Evolutionary conservation across 2,797 vertebrate species (phyloP), one percentile per base, ranked within the genome.

Genomic region (Peromyscus nudipes): DNA sequence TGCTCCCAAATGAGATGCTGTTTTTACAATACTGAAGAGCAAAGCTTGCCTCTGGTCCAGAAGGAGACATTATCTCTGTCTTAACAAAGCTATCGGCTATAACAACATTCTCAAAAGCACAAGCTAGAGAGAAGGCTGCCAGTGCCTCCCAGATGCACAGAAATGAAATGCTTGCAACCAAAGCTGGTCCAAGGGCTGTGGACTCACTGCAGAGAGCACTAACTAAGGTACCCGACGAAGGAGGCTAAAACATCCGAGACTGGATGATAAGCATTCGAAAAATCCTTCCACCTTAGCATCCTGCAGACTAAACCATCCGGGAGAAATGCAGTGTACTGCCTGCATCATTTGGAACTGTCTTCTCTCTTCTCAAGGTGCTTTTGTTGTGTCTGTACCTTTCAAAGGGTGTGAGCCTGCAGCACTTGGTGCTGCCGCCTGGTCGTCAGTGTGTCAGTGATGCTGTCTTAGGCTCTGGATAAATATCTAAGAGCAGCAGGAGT

Each of bases 161-260:
- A 97, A 88, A 89, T 69, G 29, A 80, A 76, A 37, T 2, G 6
- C 9, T 73, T 83, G 8, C 27, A 49, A 57, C 13, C 37, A 77
- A 77, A 91, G 34, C 29, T 21, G 49, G 37, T 83, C 34, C 71
- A 40, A 25, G 40, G 9, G 9, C 17, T 25, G 4, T 16, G 23
- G 3, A 40, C 31, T 25, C 49, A 43, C 9, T 2, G 0, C 19
- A 21, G 55, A 65, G 1, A 25, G 1, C 1, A 23, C 27, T 2
- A 25, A 71, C 37, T 31, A 25, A 21, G 21, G 34, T 8, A 55
- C 7, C 29, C 14, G 27, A 29, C 49, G 10, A 25, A 27, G 16
- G 89, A 80, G 25, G 40, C 9, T 16, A 27, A 83, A 67, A 11
- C 21, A 31, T 49, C 27, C 27, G 19, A 49, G 64, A 10, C 55